phyloP scores from a whole-genome alignment of 2,797 vertebrate genomes.

The Phalanger gymnotis region DNA sequence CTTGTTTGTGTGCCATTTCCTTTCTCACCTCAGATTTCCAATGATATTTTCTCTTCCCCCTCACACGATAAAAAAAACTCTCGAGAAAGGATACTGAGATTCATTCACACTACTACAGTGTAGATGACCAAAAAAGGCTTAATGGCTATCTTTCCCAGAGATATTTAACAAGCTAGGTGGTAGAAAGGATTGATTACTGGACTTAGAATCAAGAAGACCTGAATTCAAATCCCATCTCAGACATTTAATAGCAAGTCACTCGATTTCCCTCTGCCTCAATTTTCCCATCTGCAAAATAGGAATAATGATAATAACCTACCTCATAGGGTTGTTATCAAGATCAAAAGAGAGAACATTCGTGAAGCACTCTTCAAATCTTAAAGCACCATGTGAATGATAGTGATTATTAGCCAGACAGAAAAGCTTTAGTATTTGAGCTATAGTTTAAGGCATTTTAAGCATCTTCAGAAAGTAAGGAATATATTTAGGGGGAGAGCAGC shows the following conservation, averaged over 20 bases:
- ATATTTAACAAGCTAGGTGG: not conserved
- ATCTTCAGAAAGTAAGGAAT: not conserved
- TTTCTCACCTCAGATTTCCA: not conserved
- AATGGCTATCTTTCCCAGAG: not conserved
- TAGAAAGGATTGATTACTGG: not conserved
- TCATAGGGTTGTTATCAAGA: not conserved
- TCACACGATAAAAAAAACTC: not conserved
- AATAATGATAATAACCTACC: not conserved
- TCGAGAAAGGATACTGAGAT: not conserved
- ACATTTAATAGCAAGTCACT: not conserved
- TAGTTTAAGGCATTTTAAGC: slow-evolving; percentile 20
- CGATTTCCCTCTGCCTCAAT: not conserved
- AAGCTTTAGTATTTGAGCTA: not conserved
- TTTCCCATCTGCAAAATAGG: not conserved
- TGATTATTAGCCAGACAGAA: not conserved
- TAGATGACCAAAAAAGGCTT: not conserved
- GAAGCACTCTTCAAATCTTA: not conserved
- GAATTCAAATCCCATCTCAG: not conserved
- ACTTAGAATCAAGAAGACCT: not conserved
- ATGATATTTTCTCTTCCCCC: not conserved
- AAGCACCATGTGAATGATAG: not conserved
- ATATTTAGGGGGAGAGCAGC: not conserved
- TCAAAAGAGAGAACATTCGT: slow-evolving; percentile 11
- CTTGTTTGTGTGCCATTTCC: not conserved
- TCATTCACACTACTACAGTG: not conserved